Base-by-base conservation (phyloP, 2,888 invertebrate species). In the Leucoma salicis region DNA sequence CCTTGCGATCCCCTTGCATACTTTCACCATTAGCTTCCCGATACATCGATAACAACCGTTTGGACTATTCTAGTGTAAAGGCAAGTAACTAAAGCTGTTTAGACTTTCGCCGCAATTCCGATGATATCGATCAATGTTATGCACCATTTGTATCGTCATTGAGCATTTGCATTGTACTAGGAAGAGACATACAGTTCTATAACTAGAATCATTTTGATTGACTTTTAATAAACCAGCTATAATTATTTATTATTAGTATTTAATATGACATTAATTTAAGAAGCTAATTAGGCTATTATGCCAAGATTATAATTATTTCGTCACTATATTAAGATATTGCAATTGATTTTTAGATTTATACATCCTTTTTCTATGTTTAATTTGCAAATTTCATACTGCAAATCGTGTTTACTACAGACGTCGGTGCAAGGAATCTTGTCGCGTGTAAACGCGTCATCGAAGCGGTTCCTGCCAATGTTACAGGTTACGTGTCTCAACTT, bases 21-120 rank as follows among this genome's bases (percentile, higher is more conserved):
- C 87, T 88, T 88, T 86, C 87, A 83, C 87, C 82, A 62, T 60
- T 68, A 64, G 70, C 73, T 79, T 79, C 75, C 77, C 73, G 75
- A 77, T 77, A 60, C 72, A 74, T 73, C 73, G 74, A 76, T 74
- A 74, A 69, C 55, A 68, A 61, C 50, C 70, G 67, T 73, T 73
- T 64, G 59, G 53, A 67, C 61, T 55, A 60, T 52, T 54, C 66
- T 53, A 65, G 61, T 57, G 53, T 60, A 59, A 52, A 48, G 44
- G 42, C 64, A 45, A 66, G 59, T 62, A 53, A 54, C 63, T 59
- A 42, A 39, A 28, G 36, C 33, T 36, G 39, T 44, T 39, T 42
- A 11, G 42, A 62, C 50, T 46, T 46, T 46, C 46, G 42, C 44
- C 59, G 21, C 21, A 49, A 59, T 54, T 57, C 49, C 31, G 42